Base-by-base conservation (phyloP, 2,797 vertebrate species). In the Salarias fasciatus region DNA sequence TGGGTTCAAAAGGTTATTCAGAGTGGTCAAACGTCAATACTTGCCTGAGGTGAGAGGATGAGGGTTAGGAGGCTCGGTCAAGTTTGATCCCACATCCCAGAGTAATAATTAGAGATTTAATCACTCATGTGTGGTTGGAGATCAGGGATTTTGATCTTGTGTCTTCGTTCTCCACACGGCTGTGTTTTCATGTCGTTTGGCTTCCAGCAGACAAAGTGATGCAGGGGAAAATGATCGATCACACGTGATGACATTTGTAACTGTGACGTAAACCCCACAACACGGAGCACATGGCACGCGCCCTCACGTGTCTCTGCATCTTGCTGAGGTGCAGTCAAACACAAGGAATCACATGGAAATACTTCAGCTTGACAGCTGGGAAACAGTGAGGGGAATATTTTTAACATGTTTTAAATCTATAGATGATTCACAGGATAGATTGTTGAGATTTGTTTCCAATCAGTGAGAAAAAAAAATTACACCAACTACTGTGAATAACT, bases 11-110 rank as follows among this genome's bases (percentile, higher is more conserved):
- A 69, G 63, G 69, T 49, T 63, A 37, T 33, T 63, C 36, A 62
- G 55, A 74, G 59, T 58, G 56, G 40, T 53, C 47, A 75, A 0
- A 5, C 18, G 72, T 87, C 85, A 61, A 79, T 83, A 79, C 28
- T 46, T 72, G 61, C 66, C 62, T 60, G 58, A 15, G 70, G 78
- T 71, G 53, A 49, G 40, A 35, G 62, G 43, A 63, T 75, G 53
- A 78, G 62, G 44, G 53, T 54, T 41, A 63, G 52, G 49, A 61
- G 59, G 46, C 40, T 71, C 31, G 35, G 65, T 76, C 62, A 67
- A 73, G 64, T 8, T n/a, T 43, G 60, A 38, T 12, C 48, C 61
- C 70, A 14, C 36, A 24, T 33, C 12, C 37, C 40, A 47, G 64
- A 38, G 52, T 55, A 56, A 60, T 24, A 10, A 12, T 69, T 62